Evolutionary conservation across 2,888 invertebrate species (phyloP), one percentile per base, ranked within the genome.

Genomic region (Erebia palarica): DNA sequence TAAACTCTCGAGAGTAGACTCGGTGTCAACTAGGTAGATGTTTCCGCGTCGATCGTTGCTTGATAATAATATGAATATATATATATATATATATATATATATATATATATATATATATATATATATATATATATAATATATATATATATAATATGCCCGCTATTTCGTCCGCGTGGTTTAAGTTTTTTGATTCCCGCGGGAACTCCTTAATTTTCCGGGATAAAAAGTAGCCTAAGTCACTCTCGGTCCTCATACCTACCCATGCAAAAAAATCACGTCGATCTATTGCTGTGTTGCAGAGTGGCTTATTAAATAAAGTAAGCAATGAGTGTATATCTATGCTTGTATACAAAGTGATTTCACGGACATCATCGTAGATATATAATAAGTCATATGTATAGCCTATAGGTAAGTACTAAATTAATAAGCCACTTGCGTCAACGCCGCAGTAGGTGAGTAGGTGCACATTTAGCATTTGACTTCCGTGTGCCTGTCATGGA

Each of bases 1-100:
- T 78, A 86, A 82, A 85, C 81, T 81, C 78, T 61, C 10, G 44
- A 44, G 13, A n/a, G 5, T 79, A 78, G 75, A 18, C 8, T 80
- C 78, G 75, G 70, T 68, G 74, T 74, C 76, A 70, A 67, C 67
- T 59, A 53, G 27, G 0, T 21, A 21, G 36, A n/a, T 10, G 16
- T 59, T 76, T 75, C 74, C 74, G 70, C 42, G 42, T 73, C 27
- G 53, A 67, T 68, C 49, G 42, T 44, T 60, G 55, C 49, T 27
- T 18, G 21, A 47, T 4, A 11, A 1, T 47, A 47, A 63, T 63
- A 49, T 49, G 14, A 44, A 42, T 42, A 4, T 1, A 44, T 42
- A 44, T n/a, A n/a, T 44, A 59, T 59, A 11, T 14, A 7, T 27
- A 14, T 27, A 7, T 14, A 58, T 8, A 7, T 27, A 2, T 1